Base-by-base conservation (phyloP, 2,797 vertebrate species). In the Chaunax sp. region DNA sequence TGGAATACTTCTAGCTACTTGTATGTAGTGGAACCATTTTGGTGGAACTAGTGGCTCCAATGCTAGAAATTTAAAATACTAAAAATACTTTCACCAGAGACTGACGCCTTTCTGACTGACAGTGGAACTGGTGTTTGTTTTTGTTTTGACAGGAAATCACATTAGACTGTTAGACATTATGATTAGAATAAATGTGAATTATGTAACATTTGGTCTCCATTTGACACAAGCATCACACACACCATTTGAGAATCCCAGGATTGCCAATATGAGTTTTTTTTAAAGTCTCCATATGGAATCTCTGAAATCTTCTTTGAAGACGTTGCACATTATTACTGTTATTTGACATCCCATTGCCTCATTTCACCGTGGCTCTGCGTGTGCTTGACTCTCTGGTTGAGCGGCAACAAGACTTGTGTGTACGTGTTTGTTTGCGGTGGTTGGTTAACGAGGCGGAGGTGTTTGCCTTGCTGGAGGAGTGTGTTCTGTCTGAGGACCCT, bases 401-500 rank as follows among this genome's bases (percentile, higher is more conserved):
- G 78, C 50, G 75, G 76, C 67, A 19, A 30, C 40, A 40, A 70
- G 55, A 54, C 51, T 16, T 69, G 75, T 70, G 79, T 66, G 23
- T 40, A 51, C 28, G 55, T 81, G 84, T 89, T 81, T 91, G 85
- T 88, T 83, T 90, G 84, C 47, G 50, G 72, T 79, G 79, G 73
- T 87, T 87, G 80, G 87, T 81, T 92, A 92, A 91, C 89, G 84
- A 92, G 89, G 87, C 79, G 69, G 89, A 87, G 81, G 73, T 83
- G 87, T 90, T 89, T 89, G 86, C 87, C 88, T 89, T 79, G 81
- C 87, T 87, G 82, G 70, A 81, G 85, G 77, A 81, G 84, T 85
- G 85, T 84, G 87, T 89, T 92, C 89, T 93, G 88, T 92, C 93
- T 92, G 87, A 92, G 93, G 92, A 89, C 92, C 90, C 89, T 84